A percentile compares a stretch with the other conserved stretches of the same genome.
Evolutionary conservation across 2,797 vertebrate species (phyloP).

Genomic region (Crax fasciolata): DNA sequence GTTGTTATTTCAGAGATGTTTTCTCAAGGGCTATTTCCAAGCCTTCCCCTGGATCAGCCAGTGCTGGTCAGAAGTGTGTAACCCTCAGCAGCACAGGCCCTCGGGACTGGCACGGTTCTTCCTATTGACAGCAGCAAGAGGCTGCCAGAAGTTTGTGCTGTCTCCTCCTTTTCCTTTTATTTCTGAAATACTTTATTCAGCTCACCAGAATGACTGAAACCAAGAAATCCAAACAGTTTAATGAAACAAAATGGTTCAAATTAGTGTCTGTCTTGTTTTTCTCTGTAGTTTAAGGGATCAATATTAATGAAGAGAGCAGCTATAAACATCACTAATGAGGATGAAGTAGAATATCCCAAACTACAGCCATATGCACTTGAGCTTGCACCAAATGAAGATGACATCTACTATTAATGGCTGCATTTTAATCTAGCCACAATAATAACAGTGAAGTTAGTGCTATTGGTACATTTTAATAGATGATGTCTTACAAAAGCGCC

Average conservation of each 20-base stretch:
- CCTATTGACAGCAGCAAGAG: background rate
- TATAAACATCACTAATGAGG: slow-evolving; percentile 82
- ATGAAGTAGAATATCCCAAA: slow-evolving; percentile 74
- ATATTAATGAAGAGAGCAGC: slow-evolving; percentile 83
- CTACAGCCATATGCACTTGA: slow-evolving; percentile 33
- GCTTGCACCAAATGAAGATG: slow-evolving; percentile 74
- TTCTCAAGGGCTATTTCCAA: background rate
- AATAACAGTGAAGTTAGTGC: slow-evolving; percentile 81
- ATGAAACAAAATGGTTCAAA: slow-evolving; percentile 75
- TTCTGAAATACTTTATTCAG: slow-evolving; percentile 55
- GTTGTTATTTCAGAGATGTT: background rate
- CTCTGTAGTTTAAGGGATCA: slow-evolving; percentile 78
- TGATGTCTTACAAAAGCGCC: slow-evolving; percentile 84
- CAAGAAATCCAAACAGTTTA: slow-evolving; percentile 76
- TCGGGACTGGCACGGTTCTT: background rate
- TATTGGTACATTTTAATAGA: slow-evolving; percentile 91
- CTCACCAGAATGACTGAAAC: slow-evolving; percentile 46
- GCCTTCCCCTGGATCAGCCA: background rate
- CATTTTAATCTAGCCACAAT: slow-evolving; percentile 84
- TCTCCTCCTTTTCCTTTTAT: background rate
- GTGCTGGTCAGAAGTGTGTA: background rate
- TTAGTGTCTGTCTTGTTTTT: slow-evolving; percentile 78
- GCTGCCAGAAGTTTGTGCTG: background rate
- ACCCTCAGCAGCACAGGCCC: background rate
- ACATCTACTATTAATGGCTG: slow-evolving; percentile 76